Conservation (phyloP, 2,113 vertebrate species). For the Sarotherodon lohbergeri region DNA sequence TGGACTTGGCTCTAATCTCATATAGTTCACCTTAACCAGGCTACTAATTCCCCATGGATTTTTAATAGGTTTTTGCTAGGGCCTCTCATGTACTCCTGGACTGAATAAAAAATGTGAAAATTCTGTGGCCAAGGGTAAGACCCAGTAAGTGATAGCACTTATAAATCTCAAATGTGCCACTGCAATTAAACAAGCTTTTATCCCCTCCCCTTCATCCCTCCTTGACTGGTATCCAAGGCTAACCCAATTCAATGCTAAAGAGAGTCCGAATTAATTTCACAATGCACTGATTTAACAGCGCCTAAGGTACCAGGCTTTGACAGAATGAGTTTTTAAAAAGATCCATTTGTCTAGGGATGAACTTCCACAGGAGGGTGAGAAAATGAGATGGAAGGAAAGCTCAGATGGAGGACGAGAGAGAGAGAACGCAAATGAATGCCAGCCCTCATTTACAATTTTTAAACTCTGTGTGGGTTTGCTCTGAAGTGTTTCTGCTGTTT, state of each 20-base stretch:
- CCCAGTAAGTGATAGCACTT: slow-evolving; percentile 65
- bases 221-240: slow-evolving; percentile 63
- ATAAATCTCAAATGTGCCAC: slow-evolving; percentile 73
- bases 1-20: slow-evolving; percentile 17
- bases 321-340: slow-evolving; percentile 76
- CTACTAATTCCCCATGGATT: slow-evolving; percentile 39
- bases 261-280: slow-evolving; percentile 77
- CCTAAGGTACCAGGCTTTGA: slow-evolving; percentile 73
- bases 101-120: slow-evolving; percentile 62
- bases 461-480: slow-evolving; percentile 2
- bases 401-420: slow-evolving; percentile 32
- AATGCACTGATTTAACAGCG: slow-evolving; percentile 77
- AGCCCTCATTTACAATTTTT: slow-evolving; percentile 34
- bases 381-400: slow-evolving; percentile 55
- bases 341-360: slow-evolving; percentile 74
- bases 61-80: slow-evolving; percentile 39
- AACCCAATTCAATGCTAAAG: slow-evolving; percentile 74
- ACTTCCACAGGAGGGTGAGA: slow-evolving; percentile 55
- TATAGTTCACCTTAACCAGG: slow-evolving; percentile 49
- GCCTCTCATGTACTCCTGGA: slow-evolving; percentile 32
- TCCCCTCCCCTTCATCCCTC: slow-evolving; percentile 46
- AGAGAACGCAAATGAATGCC: slow-evolving; percentile 30
- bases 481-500: background rate
- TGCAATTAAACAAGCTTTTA: slow-evolving; percentile 71
- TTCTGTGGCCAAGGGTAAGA: slow-evolving; percentile 63